phyloP scores from a whole-genome alignment of 2,888 invertebrate genomes.

The Willowsia nigromaculata region DNA sequence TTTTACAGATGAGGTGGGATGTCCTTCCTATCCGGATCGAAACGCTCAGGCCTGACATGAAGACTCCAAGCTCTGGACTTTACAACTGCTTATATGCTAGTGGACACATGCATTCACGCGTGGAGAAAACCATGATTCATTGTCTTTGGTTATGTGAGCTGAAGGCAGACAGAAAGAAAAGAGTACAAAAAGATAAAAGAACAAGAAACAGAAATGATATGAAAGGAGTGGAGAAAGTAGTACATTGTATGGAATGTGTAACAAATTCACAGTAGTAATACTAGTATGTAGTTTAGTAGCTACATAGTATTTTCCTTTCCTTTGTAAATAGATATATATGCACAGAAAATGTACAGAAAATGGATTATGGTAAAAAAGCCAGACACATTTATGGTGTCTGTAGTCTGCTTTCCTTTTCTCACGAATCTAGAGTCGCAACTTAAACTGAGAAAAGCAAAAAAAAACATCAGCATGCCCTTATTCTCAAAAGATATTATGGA shows the following conservation, averaged over 20 bases:
- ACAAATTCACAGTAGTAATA: no score
- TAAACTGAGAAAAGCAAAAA: no score
- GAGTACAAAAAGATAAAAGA: conserved; percentile 3
- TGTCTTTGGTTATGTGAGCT: conserved; percentile 50
- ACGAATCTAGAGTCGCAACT: no score
- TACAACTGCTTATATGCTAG: not conserved
- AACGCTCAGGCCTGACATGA: conserved; percentile 30
- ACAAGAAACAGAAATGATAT: not conserved
- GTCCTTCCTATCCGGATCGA: conserved; percentile 21
- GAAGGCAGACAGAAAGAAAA: conserved; percentile 31
- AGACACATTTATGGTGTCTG: no score
- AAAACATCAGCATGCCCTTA: no score
- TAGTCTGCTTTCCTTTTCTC: no score
- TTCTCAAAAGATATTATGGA: no score
- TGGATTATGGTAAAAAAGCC: no score
- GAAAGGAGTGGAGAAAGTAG: not conserved
- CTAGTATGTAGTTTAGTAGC: no score
- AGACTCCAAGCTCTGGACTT: conserved; percentile 33
- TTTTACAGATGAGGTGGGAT: conserved; percentile 55
- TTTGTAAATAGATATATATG: no score
- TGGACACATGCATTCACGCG: conserved; percentile 59
- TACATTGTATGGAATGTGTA: not conserved
- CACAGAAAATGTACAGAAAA: no score
- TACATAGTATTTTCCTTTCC: no score
- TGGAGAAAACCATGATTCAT: conserved; percentile 62